Base-by-base conservation (phyloP, 2,888 invertebrate species). In the Zaprionus obscuricornis region DNA sequence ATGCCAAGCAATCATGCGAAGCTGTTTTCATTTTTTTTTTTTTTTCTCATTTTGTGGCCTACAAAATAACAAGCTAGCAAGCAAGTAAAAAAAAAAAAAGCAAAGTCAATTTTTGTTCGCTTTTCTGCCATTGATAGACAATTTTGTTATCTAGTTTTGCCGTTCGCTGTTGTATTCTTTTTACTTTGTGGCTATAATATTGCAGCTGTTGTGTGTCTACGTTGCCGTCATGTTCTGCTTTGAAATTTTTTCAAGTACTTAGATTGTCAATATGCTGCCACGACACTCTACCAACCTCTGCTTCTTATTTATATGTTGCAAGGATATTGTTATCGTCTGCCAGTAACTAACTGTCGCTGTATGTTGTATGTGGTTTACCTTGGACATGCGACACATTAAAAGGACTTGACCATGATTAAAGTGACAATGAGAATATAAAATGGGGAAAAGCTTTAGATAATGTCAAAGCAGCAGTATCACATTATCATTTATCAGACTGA, bases 1-100 rank as follows among this genome's bases (percentile, higher is more conserved):
- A 85, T 78, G 85, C 78, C 82, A 78, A 46, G 45, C 55, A 81
- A 74, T 71, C 68, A 64, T 55, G 29, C 57, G 52, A 71, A 75
- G 49, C 47, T 60, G 43, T 20, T 27, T 22, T 47, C 20, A 22
- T 55, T 76, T 56, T 33, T 66, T n/a, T n/a, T n/a, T n/a, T n/a
- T n/a, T n/a, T n/a, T n/a, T n/a, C n/a, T n/a, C n/a, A n/a, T n/a
- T n/a, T 40, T 74, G 79, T 69, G 69, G 79, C 69, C 83, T 63
- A 66, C 62, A 78, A 81, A 73, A 58, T 57, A 66, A 65, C 66
- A 57, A 82, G n/a, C n/a, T n/a, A n/a, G n/a, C n/a, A n/a, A n/a
- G n/a, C n/a, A n/a, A n/a, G n/a, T n/a, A n/a, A n/a, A n/a, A n/a
- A n/a, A n/a, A n/a, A n/a, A n/a, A n/a, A n/a, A n/a, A n/a, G 66